A percentile compares a stretch with the other conserved stretches of the same genome.
Evolutionary conservation across 2,797 vertebrate genomes (phyloP).

Genomic region (Bothrops alternatus): DNA sequence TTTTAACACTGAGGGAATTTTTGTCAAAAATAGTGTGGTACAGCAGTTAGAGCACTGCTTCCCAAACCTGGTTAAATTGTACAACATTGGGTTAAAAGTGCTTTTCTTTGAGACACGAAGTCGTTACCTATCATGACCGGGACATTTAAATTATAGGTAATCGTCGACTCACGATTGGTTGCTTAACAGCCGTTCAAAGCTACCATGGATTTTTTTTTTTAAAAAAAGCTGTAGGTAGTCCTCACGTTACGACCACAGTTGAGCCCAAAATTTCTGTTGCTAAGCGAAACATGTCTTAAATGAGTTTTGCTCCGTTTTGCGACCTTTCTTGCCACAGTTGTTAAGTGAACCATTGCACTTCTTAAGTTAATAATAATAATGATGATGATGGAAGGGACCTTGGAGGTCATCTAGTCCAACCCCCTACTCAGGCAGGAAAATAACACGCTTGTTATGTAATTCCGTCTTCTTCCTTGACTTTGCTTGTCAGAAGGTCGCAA

Average conservation of each 20-base stretch:
- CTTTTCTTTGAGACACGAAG: neutral
- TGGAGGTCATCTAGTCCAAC: too few species aligned
- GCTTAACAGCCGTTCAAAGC: too few species aligned
- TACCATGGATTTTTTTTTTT: too few species aligned
- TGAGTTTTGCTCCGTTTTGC: neutral
- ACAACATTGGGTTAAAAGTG: neutral
- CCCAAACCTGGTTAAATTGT: neutral
- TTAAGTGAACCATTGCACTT: neutral
- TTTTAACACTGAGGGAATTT: neutral
- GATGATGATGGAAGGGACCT: too few species aligned
- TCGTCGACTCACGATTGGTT: neutral
- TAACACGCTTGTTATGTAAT: too few species aligned
- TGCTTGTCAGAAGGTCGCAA: too few species aligned
- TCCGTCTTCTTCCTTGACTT: too few species aligned
- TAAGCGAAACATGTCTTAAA: neutral
- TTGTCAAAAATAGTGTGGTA: neutral
- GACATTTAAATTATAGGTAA: neutral
- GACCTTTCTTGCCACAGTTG: neutral
- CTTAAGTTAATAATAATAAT: too few species aligned
- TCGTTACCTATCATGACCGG: neutral
- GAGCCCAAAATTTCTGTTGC: neutral
- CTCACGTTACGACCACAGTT: neutral
- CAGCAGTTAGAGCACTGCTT: neutral
- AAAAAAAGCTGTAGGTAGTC: too few species aligned
- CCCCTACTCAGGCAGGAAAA: too few species aligned